Evolutionary conservation across 2,113 vertebrate species (phyloP).

Genomic region (Ophiodon elongatus): DNA sequence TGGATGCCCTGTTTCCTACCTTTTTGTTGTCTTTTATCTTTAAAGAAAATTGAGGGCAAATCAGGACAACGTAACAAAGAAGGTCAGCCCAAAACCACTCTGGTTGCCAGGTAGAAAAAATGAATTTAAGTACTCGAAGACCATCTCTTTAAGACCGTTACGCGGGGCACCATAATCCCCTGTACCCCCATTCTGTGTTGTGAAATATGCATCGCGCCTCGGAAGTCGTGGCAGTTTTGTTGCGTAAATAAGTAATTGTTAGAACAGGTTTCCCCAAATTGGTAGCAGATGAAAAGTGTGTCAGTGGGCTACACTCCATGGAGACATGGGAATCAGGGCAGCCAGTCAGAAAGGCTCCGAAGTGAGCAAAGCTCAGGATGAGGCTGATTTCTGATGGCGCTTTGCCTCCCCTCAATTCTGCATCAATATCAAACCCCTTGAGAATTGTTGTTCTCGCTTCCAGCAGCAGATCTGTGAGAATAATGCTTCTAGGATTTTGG

Average conservation of each 20-base stretch:
- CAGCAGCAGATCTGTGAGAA: constrained; percentile 19
- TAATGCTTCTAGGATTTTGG: constrained; percentile 40
- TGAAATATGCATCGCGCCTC: constrained; percentile 7
- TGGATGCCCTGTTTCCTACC: background rate
- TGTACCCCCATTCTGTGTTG: background rate
- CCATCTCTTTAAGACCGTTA: background rate
- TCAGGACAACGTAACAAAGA: constrained; percentile 20
- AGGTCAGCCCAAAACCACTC: constrained; percentile 23
- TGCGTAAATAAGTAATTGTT: constrained; percentile 33
- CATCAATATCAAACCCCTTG: constrained; percentile 25
- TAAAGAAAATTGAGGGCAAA: constrained; percentile 16
- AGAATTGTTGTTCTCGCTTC: constrained; percentile 20
- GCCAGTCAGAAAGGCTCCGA: constrained; percentile 32
- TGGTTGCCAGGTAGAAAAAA: constrained; percentile 3
- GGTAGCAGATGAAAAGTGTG: constrained; percentile 75
- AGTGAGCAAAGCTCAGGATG: constrained; percentile 25
- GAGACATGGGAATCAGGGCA: constrained; percentile 66
- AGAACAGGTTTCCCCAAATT: constrained; percentile 41
- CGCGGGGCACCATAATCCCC: background rate
- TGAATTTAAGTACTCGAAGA: background rate
- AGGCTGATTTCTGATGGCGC: constrained; percentile 8
- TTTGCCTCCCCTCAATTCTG: constrained; percentile 21
- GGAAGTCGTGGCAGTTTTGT: constrained; percentile 4
- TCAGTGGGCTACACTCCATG: constrained; percentile 75
- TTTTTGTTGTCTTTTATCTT: constrained; percentile 11